Evolutionary conservation across 2,797 vertebrate species (phyloP), one percentile per base, ranked within the genome.

Genomic region (Galagoides demidoff): DNA sequence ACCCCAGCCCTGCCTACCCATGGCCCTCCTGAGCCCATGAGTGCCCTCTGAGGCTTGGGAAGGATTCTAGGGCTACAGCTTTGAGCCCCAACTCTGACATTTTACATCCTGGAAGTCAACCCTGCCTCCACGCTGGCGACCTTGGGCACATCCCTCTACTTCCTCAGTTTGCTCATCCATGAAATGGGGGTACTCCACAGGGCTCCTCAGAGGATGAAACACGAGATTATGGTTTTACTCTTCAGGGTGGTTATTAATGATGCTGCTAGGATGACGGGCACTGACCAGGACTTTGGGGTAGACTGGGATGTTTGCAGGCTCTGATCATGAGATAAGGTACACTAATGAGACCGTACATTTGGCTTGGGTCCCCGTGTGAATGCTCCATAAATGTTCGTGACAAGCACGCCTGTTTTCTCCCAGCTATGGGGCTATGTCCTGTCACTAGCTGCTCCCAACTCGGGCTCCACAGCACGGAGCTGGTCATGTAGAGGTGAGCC

Each of bases 301-400:
- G 49, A 0, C 66, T 0, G 45, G n/a, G 77, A 3, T 0, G 12
- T 23, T 10, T 11, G 52, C 59, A 31, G 57, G 7, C 37, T 39
- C 49, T n/a, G 2, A 37, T 45, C 1, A 31, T 12, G 19, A 52
- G 37, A 31, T 55, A 52, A 20, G 0, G 0, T 2, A 14, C 25
- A 0, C 5, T 0, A 27, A 19, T 1, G 12, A 55, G 68, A 52
- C n/a, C 68, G 7, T 0, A 1, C 0, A 0, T 52, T 8, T 0
- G 11, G 64, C 59, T 11, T 1, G 0, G 17, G 71, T 8, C 37
- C 27, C 55, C 90, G 0, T 0, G 61, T 1, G 0, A 34, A 27
- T 5, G 0, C 68, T 20, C 3, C 1, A 11, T 27, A 34, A 83
- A 61, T 49, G 22, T 16, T 1, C 7, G 43, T 0, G 0, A 16